A percentile compares a stretch with the other conserved stretches of the same genome.
These are phyloP conservation scores for Silurus lanzhouensis DNA, from an alignment of 2,797 vertebrate genomes.

Conservation along the genomic window DNA sequence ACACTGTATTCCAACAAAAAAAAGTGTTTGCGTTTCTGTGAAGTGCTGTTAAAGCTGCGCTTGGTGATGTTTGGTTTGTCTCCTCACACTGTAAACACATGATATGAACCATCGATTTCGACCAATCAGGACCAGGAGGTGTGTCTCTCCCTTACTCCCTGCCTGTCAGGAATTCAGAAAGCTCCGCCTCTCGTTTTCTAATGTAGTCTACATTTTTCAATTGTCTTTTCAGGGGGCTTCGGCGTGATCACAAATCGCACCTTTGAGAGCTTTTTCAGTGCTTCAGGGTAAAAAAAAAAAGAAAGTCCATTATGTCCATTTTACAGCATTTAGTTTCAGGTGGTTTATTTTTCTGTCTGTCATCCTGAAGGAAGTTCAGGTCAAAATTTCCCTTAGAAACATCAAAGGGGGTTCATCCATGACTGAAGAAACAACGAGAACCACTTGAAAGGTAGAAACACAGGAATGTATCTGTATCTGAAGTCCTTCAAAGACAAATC, in stretches of 20 bases:
- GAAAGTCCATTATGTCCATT: background rate
- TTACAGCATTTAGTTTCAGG: background rate
- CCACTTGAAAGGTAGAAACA: background rate
- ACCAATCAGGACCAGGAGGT: background rate
- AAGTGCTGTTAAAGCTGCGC: background rate
- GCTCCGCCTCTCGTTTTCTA: background rate
- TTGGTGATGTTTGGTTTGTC: background rate
- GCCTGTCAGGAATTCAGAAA: background rate
- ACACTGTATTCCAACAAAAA: background rate
- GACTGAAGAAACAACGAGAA: slow-evolving; percentile 9
- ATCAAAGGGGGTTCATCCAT: background rate
- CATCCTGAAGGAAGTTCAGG: background rate
- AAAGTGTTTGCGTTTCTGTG: background rate
- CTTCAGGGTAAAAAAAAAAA: slow-evolving; percentile 18
- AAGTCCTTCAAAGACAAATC: slow-evolving; percentile 32
- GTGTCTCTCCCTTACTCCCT: background rate
- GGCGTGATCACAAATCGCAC: background rate
- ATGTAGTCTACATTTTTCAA: no score
- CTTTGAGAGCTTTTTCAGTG: background rate
- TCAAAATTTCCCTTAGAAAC: background rate
- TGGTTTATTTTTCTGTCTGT: background rate
- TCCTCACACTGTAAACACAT: slow-evolving; percentile 24
- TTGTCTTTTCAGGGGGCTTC: background rate
- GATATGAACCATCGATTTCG: background rate
- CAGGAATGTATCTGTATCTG: slow-evolving; percentile 31